Conservation (phyloP, 2,113 vertebrate species). For the Gopherus flavomarginatus region DNA sequence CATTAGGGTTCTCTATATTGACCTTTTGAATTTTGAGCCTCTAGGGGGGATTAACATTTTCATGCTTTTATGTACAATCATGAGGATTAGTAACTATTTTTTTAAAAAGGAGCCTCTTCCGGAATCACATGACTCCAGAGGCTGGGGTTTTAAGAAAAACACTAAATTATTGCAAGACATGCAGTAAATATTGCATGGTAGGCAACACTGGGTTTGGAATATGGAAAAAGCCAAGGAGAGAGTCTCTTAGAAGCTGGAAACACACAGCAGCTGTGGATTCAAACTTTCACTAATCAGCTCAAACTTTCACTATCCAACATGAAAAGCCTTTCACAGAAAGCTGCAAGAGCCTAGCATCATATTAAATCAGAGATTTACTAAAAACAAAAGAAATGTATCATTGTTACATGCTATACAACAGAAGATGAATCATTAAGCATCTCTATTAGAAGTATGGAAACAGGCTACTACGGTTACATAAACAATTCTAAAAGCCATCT, state of each 20-base stretch:
- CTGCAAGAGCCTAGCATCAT: conserved; percentile 13
- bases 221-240: not conserved
- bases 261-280: not conserved
- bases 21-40: not conserved
- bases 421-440: conserved; percentile 32
- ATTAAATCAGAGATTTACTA: not conserved
- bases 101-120: not conserved
- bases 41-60: not conserved
- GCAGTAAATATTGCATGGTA: not conserved
- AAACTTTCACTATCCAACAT: conserved; percentile 11
- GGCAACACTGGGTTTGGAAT: not conserved
- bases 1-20: not conserved
- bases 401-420: conserved; percentile 29
- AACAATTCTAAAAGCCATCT: not conserved
- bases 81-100: not conserved
- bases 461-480: not conserved
- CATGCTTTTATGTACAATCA: not conserved
- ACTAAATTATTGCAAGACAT: not conserved
- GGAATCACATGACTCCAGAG: not conserved
- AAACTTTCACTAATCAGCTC: not conserved
- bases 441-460: conserved; percentile 47
- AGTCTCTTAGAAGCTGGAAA: not conserved
- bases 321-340: conserved; percentile 7
- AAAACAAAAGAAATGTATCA: conserved; percentile 36
- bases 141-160: not conserved